phyloP scores from a whole-genome alignment of 2,888 invertebrate genomes.

The Xanthia icteritia region DNA sequence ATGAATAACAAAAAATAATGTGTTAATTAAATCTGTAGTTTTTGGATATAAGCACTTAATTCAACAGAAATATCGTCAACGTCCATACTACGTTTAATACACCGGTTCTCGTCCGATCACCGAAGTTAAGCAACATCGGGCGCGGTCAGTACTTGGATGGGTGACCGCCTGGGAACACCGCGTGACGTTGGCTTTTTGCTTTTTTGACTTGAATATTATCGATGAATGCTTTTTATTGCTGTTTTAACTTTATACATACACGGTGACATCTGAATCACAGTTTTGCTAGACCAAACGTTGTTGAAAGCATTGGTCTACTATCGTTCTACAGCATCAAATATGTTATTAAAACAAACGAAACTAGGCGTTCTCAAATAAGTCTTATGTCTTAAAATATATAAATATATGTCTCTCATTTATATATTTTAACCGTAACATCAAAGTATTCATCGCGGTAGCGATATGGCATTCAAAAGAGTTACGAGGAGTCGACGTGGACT shows the following conservation, averaged over 20 bases:
- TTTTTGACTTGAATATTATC: not conserved
- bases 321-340: no score
- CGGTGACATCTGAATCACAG: no score
- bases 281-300: no score
- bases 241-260: not conserved
- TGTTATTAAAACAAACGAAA: no score
- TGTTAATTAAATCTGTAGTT: not conserved
- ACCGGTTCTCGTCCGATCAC: conserved; percentile 89
- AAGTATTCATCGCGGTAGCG: no score
- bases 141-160: conserved; percentile 88
- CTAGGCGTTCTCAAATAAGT: no score
- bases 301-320: no score
- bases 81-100: conserved; percentile 86
- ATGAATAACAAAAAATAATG: conserved; percentile 18
- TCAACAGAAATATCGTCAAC: conserved; percentile 58
- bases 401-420: no score
- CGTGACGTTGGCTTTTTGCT: conserved; percentile 81
- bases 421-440: no score
- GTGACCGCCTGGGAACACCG: conserved; percentile 87
- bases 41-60: not conserved
- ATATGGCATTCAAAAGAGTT: no score
- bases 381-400: no score
- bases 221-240: not conserved
- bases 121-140: conserved; percentile 88
- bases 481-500: no score